Evolutionary conservation across 1,140 invertebrate genomes (phyloP).

Genomic region (Vollenhovia emeryi): DNA sequence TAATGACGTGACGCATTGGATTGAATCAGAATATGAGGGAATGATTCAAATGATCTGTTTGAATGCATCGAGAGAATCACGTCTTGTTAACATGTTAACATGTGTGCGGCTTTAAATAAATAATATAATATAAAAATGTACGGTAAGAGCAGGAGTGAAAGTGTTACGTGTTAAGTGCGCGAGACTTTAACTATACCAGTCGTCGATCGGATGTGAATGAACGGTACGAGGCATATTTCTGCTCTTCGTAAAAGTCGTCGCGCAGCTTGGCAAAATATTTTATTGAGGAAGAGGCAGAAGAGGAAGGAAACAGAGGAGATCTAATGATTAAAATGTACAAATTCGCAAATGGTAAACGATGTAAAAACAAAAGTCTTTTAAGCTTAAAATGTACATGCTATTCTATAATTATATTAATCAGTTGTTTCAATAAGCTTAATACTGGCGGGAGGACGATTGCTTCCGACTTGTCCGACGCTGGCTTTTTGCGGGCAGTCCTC

Average conservation of each 20-base stretch:
- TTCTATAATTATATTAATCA: slow-evolving; percentile 85
- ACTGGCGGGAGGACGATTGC: slow-evolving; percentile 85
- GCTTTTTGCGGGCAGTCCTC: slow-evolving; percentile 91
- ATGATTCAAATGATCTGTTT: neutral
- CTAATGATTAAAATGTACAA: slow-evolving; percentile 63
- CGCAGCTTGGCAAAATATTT: neutral
- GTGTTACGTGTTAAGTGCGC: slow-evolving; percentile 6
- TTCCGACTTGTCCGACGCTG: slow-evolving; percentile 83
- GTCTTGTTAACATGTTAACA: neutral
- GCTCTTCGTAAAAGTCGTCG: neutral
- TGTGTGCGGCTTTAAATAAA: neutral
- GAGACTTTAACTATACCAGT: neutral
- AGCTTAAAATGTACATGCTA: slow-evolving; percentile 64
- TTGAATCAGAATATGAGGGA: neutral
- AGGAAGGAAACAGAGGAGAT: neutral
- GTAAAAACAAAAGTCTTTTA: slow-evolving; percentile 31
- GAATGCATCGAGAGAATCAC: neutral
- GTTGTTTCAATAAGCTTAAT: slow-evolving; percentile 84
- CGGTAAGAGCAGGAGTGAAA: slow-evolving; percentile 7
- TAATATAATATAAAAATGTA: neutral
- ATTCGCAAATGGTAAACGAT: slow-evolving; percentile 30
- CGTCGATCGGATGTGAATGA: neutral
- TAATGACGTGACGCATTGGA: neutral
- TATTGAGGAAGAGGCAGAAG: neutral
- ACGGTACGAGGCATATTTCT: neutral